Evolutionary conservation across 1,140 invertebrate species (phyloP), one percentile per base, ranked within the genome.

Genomic region (Nautilus pompilius): DNA sequence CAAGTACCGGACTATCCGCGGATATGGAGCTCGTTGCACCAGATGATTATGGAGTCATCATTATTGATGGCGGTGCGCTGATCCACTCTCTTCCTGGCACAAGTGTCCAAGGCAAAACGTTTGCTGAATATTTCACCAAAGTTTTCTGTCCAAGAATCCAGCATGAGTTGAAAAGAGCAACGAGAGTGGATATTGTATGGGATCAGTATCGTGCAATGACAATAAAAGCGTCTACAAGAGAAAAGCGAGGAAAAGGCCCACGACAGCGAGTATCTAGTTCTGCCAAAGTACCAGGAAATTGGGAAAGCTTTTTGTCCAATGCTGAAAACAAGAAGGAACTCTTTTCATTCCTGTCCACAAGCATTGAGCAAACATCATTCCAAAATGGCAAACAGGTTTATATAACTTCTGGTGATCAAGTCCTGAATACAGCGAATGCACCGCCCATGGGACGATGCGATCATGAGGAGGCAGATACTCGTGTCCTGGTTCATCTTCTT

Each of bases 401-500:
- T 22, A 26, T 56, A 8, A 56, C 54, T 56, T 15, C 54, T 30
- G 54, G 29, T 56, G 54, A 56, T 56, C 54, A 56, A 32, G 29
- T 56, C 22, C 22, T 30, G 8, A 24, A 56, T 56, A 30, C 33
- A 30, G 54, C 26, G 17, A 56, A 32, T 22, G 22, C 15, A n/a
- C 49, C 49, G 24, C 49, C 49, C 17, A 53, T 53, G 49, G 49
- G 22, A 13, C 17, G 24, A 53, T 53, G 49, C 49, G 24, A 53
- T 24, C 49, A 53, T 53, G 49, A 56, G 10, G 15, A 0, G 26
- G 5, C 10, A 32, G 54, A 56, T 22, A 56, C 54, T 6, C 54
- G 54, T 56, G 54, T 56, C 54, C 1, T 56, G 33, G 29, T 56
- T 30, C 54, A 56, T 56, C 28, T 56, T 26, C 54, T 56, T 30